Evolutionary conservation across 2,797 vertebrate species (phyloP), one percentile per base, ranked within the genome.

Genomic region (Microchirus variegatus): DNA sequence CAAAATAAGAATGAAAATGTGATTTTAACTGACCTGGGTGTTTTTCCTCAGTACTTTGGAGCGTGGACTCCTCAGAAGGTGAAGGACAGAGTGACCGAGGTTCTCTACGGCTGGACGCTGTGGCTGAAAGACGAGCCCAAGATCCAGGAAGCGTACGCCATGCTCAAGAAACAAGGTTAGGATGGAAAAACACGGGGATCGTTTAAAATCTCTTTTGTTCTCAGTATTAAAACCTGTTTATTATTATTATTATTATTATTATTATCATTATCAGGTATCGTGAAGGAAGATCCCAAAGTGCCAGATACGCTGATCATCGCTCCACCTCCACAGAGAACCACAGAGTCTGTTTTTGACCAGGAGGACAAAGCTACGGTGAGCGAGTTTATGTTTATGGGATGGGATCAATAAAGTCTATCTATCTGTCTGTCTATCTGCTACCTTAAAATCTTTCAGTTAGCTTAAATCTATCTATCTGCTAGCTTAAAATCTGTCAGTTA

Each of bases 141-240:
- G 89, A 94, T 98, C 74, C 92, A 91, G 64, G 94, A 96, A 36
- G 96, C 95, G 8, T 98, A 98, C 86, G 78, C 85, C 69, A 96
- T 96, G 96, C 91, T 98, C 42, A 97, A 96, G 93, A 96, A 95
- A 84, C 95, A 97, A 95, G 96, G 96, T 96, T 53, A 48, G 52
- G 14, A 48, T 45, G 5, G 15, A 63, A 3, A 26, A 3, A 42
- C 26, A 18, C 7, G 47, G 1, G 22, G 9, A 11, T 19, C 11
- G n/a, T n/a, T n/a, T n/a, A n/a, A n/a, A n/a, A n/a, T n/a, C n/a
- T n/a, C n/a, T n/a, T n/a, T n/a, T n/a, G 41, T 4, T 10, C 1
- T 26, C 19, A 52, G 16, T 9, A 3, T 3, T 18, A n/a, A 9
- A 10, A 26, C 1, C n/a, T 49, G 15, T 9, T 59, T 36, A 1